Evolutionary conservation across 2,113 vertebrate species (phyloP).

Genomic region (Pygoscelis adeliae): DNA sequence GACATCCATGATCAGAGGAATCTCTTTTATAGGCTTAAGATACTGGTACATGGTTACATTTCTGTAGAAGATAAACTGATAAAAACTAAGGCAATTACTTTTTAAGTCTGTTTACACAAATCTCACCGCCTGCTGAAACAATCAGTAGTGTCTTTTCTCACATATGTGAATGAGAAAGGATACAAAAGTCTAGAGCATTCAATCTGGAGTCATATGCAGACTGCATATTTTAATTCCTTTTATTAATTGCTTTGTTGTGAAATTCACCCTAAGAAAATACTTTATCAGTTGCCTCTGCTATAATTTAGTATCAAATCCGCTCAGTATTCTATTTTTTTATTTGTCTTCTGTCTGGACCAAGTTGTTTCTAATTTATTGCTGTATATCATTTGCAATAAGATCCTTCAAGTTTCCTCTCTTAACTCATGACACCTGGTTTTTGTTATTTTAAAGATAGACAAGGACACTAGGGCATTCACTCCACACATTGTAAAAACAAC

Average conservation of each 20-base stretch:
- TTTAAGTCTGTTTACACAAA: neutral
- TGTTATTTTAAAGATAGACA: slow-evolving; percentile 66
- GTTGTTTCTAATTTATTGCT: slow-evolving; percentile 75
- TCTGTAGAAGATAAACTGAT: neutral
- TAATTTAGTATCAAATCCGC: slow-evolving; percentile 22
- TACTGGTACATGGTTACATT: neutral
- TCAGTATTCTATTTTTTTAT: neutral
- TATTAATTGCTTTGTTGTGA: slow-evolving; percentile 69
- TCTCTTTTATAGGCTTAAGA: neutral
- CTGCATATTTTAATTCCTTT: slow-evolving; percentile 52
- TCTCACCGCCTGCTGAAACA: neutral
- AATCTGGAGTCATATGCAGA: neutral
- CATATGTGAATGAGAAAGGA: neutral
- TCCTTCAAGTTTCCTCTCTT: slow-evolving; percentile 57
- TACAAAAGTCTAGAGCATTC: neutral
- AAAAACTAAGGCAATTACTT: neutral
- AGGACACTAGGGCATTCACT: slow-evolving; percentile 47
- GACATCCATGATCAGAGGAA: neutral
- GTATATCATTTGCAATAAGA: slow-evolving; percentile 70
- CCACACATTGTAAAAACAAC: slow-evolving; percentile 63
- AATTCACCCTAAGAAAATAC: slow-evolving; percentile 46
- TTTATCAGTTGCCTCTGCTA: slow-evolving; percentile 52
- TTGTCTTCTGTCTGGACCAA: slow-evolving; percentile 51
- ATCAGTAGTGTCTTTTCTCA: neutral
- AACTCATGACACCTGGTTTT: slow-evolving; percentile 70